Evolutionary conservation across 2,888 invertebrate species (phyloP).

Genomic region (Panzeria rudis): DNA sequence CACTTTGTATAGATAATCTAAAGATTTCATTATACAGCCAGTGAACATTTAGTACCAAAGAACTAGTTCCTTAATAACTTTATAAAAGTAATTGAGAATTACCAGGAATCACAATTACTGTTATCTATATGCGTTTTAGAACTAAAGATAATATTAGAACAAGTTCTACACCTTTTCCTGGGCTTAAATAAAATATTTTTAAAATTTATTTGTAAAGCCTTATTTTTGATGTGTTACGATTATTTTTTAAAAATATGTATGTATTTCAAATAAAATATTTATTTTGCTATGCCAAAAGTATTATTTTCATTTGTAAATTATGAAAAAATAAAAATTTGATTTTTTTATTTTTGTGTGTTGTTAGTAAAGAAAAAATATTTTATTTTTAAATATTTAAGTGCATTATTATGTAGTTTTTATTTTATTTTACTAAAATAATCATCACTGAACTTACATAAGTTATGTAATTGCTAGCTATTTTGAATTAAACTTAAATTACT

Average conservation of each 20-base stretch:
- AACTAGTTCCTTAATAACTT: conserved; percentile 20
- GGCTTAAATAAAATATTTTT: background rate
- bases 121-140: background rate
- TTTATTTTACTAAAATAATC: conserved; percentile 22
- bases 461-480: conserved; percentile 28
- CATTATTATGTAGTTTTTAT: conserved; percentile 66
- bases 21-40: background rate
- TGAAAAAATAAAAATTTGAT: conserved; percentile 28
- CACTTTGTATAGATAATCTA: background rate
- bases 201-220: background rate
- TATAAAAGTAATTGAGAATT: conserved; percentile 7
- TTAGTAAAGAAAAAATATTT: conserved; percentile 34
- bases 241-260: conserved; percentile 3
- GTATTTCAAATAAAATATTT: conserved; percentile 57
- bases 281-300: conserved; percentile 73
- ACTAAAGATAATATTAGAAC: background rate
- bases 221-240: conserved; percentile 9
- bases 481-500: conserved; percentile 36
- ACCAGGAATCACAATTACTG: background rate
- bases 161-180: background rate
- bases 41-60: conserved; percentile 1
- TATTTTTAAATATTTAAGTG: conserved; percentile 53
- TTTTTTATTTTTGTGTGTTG: conserved; percentile 10
- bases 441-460: conserved; percentile 52
- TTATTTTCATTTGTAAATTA: conserved; percentile 59